Evolutionary conservation across 2,888 invertebrate genomes (phyloP), one percentile per base, ranked within the genome.

Genomic region (Conchocele bisecta): DNA sequence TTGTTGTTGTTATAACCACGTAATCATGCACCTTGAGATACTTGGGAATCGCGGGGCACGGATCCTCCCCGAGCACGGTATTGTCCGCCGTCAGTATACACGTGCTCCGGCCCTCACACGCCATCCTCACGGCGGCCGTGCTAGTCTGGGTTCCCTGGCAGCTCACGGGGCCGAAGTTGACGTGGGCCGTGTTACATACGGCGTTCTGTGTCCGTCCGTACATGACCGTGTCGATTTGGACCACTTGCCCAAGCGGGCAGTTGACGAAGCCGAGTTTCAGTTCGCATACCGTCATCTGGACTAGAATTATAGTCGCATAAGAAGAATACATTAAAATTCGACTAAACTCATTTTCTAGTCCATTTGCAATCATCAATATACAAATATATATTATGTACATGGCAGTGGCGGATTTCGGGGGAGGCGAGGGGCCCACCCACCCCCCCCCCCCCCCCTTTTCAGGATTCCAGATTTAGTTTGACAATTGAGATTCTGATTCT

Each of bases 151-250:
- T 74, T 1, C 73, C 73, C 3, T 63, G 54, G 35, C 77, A 77
- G 39, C 71, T 70, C 20, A 77, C 41, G 35, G 67, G 73, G 58
- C 28, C 35, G 28, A 61, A 66, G 9, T 46, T 66, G 1, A 20
- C 22, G 13, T 41, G 41, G 20, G 15, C 35, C 11, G 46, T 37
- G 28, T 76, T 79, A 58, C 83, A 83, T 7, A 79, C 24, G 13
- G 35, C 66, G 20, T 42, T 59, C 24, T 73, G 74, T 39, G 79
- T 79, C 39, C 83, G 68, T 51, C 83, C 83, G 51, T 74, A 83
- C 50, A 81, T 60, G 3, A 83, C 81, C 50, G 59, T 70, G 42
- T 77, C 64, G 2, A 83, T 73, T 46, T 77, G 72, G 17, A 83
- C 64, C 1, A 48, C 29, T 15, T 37, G 37, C 11, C 72, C 75